These are phyloP conservation scores for Meriones psammophilus DNA, from an alignment of 2,797 vertebrate genomes.

Conservation along the genomic window DNA sequence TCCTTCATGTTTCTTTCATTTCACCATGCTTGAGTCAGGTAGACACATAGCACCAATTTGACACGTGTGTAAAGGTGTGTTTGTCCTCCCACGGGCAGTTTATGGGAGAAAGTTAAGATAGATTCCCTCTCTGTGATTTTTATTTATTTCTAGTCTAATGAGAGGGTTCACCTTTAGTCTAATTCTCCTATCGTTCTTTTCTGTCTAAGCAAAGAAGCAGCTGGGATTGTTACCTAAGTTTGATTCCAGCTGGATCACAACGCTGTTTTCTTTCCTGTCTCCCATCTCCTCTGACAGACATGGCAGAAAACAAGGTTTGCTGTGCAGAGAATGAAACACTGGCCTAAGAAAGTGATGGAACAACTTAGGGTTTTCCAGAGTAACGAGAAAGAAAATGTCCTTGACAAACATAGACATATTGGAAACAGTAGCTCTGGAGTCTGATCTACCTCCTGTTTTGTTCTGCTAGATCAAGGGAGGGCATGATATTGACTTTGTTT, in stretches of 20 bases:
- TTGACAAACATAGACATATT: not conserved
- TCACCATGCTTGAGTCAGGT: not conserved
- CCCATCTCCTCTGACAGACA: not conserved
- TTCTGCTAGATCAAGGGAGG: constrained; percentile 55
- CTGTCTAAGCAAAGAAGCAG: not conserved
- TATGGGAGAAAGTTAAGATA: not conserved
- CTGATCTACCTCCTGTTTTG: constrained; percentile 23
- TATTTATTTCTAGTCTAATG: not conserved
- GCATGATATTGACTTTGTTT: constrained; percentile 64
- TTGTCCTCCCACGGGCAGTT: constrained; percentile 2
- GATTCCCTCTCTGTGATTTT: not conserved
- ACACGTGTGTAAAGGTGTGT: not conserved
- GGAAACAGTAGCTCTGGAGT: not conserved
- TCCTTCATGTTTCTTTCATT: not conserved
- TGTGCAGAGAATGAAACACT: not conserved
- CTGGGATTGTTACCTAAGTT: not conserved
- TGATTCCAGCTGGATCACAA: not conserved
- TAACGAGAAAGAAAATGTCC: not conserved
- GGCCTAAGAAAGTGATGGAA: not conserved
- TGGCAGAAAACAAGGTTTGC: not conserved
- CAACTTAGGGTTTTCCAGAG: not conserved
- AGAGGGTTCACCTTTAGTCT: not conserved
- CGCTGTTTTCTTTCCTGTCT: not conserved
- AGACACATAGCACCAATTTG: not conserved
- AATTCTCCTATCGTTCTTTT: constrained; percentile 15